These are phyloP conservation scores for Spilogale gracilis DNA, from an alignment of 2,113 vertebrate species.

Conservation along the genomic window DNA sequence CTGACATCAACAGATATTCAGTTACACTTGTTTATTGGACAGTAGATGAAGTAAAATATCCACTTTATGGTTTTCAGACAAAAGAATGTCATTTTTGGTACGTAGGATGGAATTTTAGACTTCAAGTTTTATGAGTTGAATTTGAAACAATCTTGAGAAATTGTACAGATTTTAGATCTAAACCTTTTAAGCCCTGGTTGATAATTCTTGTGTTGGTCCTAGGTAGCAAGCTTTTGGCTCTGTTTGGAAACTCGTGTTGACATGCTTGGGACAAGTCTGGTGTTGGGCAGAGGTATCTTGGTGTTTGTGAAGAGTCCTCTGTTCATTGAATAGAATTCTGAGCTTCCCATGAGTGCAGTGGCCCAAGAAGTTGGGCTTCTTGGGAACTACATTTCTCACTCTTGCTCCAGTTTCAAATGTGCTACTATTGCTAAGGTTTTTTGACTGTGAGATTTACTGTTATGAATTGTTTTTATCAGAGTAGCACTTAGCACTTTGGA, in stretches of 20 bases:
- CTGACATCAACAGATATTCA: background rate
- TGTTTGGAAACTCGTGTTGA: background rate
- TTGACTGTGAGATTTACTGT: background rate
- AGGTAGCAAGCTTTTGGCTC: background rate
- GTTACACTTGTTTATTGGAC: background rate
- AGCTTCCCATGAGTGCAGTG: background rate
- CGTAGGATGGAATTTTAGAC: background rate
- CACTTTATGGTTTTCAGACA: background rate
- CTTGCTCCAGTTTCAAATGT: background rate
- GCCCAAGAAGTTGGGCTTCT: background rate
- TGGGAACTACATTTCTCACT: background rate
- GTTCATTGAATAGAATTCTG: background rate
- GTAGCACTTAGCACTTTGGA: background rate
- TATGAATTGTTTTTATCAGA: constrained; percentile 5
- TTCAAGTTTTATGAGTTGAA: background rate
- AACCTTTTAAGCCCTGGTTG: background rate
- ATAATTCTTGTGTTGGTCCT: background rate
- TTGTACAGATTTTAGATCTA: background rate
- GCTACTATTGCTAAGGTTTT: background rate
- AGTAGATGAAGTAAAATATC: background rate
- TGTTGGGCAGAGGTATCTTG: background rate
- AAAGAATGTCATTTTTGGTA: background rate
- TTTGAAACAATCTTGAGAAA: background rate
- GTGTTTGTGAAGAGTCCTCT: background rate
- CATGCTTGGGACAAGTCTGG: background rate